These are phyloP conservation scores for Gallinago jamesoni DNA, from an alignment of 2,113 vertebrate genomes.

Conservation along the genomic window DNA sequence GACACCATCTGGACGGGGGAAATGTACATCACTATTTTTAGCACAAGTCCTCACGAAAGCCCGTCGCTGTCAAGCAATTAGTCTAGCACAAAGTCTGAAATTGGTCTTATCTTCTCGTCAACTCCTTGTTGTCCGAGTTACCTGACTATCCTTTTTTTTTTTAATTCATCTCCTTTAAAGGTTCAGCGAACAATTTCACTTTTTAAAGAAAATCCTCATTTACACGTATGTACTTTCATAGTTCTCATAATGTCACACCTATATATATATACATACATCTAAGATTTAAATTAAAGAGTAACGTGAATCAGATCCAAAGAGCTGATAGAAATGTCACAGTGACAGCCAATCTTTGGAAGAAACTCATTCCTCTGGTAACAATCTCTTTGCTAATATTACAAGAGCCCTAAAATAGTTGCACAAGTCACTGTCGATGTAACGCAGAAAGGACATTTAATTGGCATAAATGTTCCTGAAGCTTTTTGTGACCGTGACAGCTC, in stretches of 20 bases:
- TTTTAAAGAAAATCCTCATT: neutral
- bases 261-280: rapidly evolving
- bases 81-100: neutral
- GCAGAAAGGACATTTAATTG: neutral
- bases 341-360: neutral
- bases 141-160: neutral
- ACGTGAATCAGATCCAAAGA: neutral
- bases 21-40: neutral
- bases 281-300: neutral
- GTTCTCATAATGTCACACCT: neutral
- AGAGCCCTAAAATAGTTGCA: neutral
- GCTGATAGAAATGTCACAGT: neutral
- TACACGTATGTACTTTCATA: neutral
- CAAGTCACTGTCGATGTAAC: neutral
- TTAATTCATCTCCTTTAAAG: neutral
- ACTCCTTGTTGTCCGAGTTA: neutral
- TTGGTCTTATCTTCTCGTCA: neutral
- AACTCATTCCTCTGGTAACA: neutral
- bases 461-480: neutral
- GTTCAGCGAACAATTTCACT: neutral
- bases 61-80: neutral
- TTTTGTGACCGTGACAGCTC: neutral
- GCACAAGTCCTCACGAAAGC: neutral
- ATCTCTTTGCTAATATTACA: neutral
- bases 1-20: neutral